phyloP scores from a whole-genome alignment of 2,797 vertebrate genomes.

The Macroramphosus scolopax region DNA sequence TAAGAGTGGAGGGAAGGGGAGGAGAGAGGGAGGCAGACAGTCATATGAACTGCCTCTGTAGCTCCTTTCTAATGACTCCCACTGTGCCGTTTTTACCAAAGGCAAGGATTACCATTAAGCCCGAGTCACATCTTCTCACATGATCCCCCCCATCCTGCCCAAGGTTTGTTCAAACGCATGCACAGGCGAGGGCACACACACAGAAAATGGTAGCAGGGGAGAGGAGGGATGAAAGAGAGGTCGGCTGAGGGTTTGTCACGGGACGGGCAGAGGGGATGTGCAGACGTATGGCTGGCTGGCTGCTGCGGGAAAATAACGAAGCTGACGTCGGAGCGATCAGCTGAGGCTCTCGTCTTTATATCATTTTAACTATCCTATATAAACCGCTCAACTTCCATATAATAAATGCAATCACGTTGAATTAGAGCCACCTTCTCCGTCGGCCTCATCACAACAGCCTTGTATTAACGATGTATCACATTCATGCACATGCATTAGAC shows the following conservation, averaged over 20 bases:
- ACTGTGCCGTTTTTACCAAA: conserved; percentile 68
- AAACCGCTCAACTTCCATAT: too few species aligned
- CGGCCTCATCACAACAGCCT: not conserved
- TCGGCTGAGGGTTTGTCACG: conserved; percentile 48
- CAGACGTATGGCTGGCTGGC: too few species aligned
- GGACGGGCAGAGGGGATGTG: conserved; percentile 30
- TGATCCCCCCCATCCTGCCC: conserved; percentile 61
- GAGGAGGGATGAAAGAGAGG: conserved; percentile 20
- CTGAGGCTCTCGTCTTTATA: too few species aligned
- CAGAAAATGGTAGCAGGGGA: not conserved
- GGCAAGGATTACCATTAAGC: conserved; percentile 76
- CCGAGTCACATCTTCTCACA: conserved; percentile 79
- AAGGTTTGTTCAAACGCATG: conserved; percentile 53
- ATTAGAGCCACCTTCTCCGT: not conserved
- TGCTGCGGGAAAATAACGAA: too few species aligned
- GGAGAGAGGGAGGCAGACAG: conserved; percentile 32
- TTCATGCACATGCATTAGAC: not conserved
- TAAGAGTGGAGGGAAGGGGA: not conserved
- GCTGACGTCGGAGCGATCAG: too few species aligned
- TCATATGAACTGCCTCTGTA: conserved; percentile 53
- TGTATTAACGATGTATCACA: not conserved
- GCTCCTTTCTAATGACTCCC: conserved; percentile 63
- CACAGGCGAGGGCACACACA: conserved; percentile 20
- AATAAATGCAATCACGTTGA: not conserved
- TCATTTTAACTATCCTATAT: too few species aligned